Conservation (phyloP, 2,797 vertebrate species). For the Cryptoblepharus egeriae region DNA sequence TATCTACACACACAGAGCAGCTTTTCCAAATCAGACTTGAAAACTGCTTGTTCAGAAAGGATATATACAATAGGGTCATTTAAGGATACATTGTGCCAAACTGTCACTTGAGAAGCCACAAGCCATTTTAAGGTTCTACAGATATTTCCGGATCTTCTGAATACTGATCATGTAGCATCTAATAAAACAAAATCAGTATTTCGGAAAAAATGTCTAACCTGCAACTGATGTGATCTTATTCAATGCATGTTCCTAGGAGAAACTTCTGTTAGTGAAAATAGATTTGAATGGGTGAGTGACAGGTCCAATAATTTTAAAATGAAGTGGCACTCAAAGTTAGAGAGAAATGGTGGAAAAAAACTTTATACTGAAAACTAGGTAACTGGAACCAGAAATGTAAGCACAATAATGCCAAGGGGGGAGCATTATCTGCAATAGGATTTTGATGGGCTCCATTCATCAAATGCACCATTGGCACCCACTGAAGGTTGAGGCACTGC, state of each 20-base stretch:
- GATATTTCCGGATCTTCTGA: conserved; percentile 75
- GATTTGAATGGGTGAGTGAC: conserved; percentile 49
- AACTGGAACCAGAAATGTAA: background rate
- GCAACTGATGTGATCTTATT: conserved; percentile 53
- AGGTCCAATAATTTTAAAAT: conserved; percentile 47
- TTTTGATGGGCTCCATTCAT: no score
- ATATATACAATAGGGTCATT: conserved; percentile 78
- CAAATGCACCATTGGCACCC: no score
- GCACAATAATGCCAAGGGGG: background rate
- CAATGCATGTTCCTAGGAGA: conserved; percentile 53
- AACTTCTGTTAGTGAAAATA: conserved; percentile 36
- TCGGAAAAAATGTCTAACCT: conserved; percentile 65
- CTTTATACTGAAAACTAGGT: background rate
- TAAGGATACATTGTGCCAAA: conserved; percentile 77
- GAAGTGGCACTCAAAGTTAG: background rate
- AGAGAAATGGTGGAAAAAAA: background rate
- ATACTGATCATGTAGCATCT: conserved; percentile 70
- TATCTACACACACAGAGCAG: conserved; percentile 70
- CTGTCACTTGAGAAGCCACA: conserved; percentile 74
- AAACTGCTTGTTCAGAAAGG: conserved; percentile 76
- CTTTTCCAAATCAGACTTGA: conserved; percentile 77
- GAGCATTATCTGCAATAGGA: background rate
- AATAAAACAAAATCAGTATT: conserved; percentile 72
- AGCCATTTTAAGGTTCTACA: conserved; percentile 73
- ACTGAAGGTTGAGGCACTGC: background rate